Base-by-base conservation (phyloP, 2,113 vertebrate genomes). In the Anthoscopus minutus region DNA sequence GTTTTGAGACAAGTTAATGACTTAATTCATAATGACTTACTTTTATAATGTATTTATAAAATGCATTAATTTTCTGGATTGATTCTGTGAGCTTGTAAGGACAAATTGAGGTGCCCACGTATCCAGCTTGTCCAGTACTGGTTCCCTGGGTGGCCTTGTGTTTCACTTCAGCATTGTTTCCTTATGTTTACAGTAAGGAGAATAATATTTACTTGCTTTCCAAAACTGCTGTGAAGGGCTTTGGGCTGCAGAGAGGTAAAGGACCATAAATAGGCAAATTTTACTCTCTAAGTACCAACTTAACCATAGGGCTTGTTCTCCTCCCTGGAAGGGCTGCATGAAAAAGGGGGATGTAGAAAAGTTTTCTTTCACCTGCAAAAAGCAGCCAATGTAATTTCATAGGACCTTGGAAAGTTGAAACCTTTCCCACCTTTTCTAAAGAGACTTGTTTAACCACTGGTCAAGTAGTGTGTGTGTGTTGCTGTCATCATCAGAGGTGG, bases 161-260 rank as follows among this genome's bases (percentile, higher is more conserved):
- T 80, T 54, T 69, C 27, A 27, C 27, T 65, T 89, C 23, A 33
- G 77, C 20, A 20, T 66, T 87, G 31, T 86, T 93, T 94, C 24
- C 9, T 9, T 64, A 4, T 80, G 54, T 92, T 96, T 93, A 85
- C 65, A 57, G 37, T 83, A 38, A 53, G n/a, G 31, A 69, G 45
- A 82, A 73, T 86, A 89, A 57, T 54, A 58, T 77, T 95, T 93
- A 93, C 79, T 88, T 92, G 47, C 45, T 92, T 94, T 76, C 15
- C 50, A 69, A 79, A 89, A 48, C 53, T 96, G 27, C 88, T 81
- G 21, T 47, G 47, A 86, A 71, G 35, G 33, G 5, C 35, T 69
- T 83, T 67, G 72, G 44, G 28, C 33, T 79, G 15, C 44, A 56
- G 19, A 80, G 90, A 93, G 35, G 31, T 81, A 53, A 69, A 56